Evolutionary conservation across 2,113 vertebrate species (phyloP), one percentile per base, ranked within the genome.

Genomic region (Rattus rattus): DNA sequence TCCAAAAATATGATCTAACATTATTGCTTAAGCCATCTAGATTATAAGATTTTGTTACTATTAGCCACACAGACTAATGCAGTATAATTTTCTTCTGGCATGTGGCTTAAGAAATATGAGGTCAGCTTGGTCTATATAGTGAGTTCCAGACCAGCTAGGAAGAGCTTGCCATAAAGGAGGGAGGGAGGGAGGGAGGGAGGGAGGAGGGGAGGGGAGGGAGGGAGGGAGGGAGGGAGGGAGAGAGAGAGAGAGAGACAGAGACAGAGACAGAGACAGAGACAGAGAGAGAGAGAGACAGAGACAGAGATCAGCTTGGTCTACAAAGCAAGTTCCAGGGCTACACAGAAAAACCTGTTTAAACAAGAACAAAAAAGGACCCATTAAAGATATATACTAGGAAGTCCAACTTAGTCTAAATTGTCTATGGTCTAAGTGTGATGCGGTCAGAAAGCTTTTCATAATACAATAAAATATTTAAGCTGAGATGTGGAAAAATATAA

Each of bases 11-110:
- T 76, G 81, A 91, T 90, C 76, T 77, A 80, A 90, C 75, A 61
- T 89, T 89, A n/a, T 75, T 56, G 33, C 7, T 56, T 81, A 36
- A n/a, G 79, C 52, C 4, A 56, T 17, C 16, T 9, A 81, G 26
- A 1, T 17, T 36, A 22, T 52, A 79, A 47, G 49, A 76, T 28
- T 77, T 49, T 52, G 47, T 77, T 77, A 77, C 6, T 47, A 13
- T 12, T 49, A 47, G 75, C 13, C 47, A 77, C 17, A 5, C 6
- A 17, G 13, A 49, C 26, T 19, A 77, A 30, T 79, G 30, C 28
- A 33, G 28, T 79, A 56, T 63, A 95, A 87, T 92, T 84, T 11
- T 47, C 26, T 47, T 89, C 92, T 92, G 94, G 91, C 11, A 91
- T 92, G 33, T 93, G 79, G 26, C 59, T 0, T 43, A 77, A 88